These are phyloP conservation scores for Spizaetus ornatus DNA, from an alignment of 2,113 vertebrate genomes.

Conservation along the genomic window DNA sequence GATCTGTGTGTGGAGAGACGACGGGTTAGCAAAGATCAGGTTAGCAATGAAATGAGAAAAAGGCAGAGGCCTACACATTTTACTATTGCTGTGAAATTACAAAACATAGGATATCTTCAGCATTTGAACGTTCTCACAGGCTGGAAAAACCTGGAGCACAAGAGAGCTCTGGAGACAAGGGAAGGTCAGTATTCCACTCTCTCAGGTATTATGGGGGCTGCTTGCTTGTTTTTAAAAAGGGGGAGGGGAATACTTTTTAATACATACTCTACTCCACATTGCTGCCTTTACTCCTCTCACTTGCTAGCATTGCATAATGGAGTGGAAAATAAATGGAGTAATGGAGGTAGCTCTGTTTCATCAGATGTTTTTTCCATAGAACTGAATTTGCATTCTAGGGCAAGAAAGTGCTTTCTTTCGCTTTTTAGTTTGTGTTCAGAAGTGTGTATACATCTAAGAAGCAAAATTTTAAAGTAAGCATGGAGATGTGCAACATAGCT, in stretches of 20 bases:
- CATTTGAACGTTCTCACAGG: neutral
- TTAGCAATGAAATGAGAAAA: neutral
- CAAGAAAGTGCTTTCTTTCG: neutral
- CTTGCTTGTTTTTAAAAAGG: neutral
- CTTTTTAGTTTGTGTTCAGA: neutral
- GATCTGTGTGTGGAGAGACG: neutral
- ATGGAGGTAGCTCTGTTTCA: neutral
- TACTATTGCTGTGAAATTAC: neutral
- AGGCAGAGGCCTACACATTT: neutral
- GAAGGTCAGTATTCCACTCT: neutral
- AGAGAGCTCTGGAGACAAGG: neutral
- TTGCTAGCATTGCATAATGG: neutral
- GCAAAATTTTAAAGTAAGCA: neutral
- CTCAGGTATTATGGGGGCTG: neutral
- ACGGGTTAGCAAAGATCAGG: neutral
- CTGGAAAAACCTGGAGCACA: neutral
- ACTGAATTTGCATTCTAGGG: neutral
- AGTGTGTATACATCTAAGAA: neutral
- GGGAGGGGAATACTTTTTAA: neutral
- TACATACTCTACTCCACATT: neutral
- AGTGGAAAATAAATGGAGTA: neutral
- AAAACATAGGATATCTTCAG: neutral
- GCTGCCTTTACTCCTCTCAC: neutral
- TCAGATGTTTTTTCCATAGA: neutral
- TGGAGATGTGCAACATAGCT: neutral